Base-by-base conservation (phyloP, 2,113 vertebrate species). In the Dicerorhinus sumatrensis region DNA sequence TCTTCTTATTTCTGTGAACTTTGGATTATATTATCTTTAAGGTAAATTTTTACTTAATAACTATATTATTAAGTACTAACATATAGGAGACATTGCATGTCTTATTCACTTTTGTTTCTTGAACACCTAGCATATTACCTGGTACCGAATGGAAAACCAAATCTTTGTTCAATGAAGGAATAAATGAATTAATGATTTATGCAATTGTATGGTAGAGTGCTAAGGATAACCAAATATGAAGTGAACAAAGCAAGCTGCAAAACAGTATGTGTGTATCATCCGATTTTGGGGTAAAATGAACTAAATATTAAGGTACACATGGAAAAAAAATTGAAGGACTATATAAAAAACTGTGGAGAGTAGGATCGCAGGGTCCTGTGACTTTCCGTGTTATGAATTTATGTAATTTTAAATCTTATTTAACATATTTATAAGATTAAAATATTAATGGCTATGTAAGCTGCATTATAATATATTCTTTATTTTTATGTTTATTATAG, bases 401-500 rank as follows among this genome's bases (percentile, higher is more conserved):
- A 58, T 42, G 10, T 42, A 81, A 89, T 73, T 90, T 89, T 69
- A 77, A 95, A 48, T 91, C 20, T 56, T 83, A n/a, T 42, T 0
- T 14, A 56, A 87, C 33, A 14, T 63, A 95, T 60, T 65, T 77
- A 77, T 0, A 58, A 62, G 76, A 96, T 72, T 89, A 65, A 72
- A 29, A 73, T 91, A 75, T 62, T 33, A 70, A 83, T 62, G 12
- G 58, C 75, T 63, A 48, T 36, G 83, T 81, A 89, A 69, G 8
- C 39, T 92, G 23, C 4, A 80, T 46, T 67, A 8, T 65, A 96
- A 36, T 76, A 14, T 76, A 46, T 93, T 83, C 6, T 81, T 70
- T 39, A 39, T 65, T 90, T 87, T 33, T 96, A 29, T 98, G 33
- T 89, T 96, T 95, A 54, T 98, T 97, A 20, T 98, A 99, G 99